Percentiles rank a stretch among this genome's conserved stretches.
phyloP scores from a whole-genome alignment of 2,113 vertebrate genomes.

The Rhineura floridana region DNA sequence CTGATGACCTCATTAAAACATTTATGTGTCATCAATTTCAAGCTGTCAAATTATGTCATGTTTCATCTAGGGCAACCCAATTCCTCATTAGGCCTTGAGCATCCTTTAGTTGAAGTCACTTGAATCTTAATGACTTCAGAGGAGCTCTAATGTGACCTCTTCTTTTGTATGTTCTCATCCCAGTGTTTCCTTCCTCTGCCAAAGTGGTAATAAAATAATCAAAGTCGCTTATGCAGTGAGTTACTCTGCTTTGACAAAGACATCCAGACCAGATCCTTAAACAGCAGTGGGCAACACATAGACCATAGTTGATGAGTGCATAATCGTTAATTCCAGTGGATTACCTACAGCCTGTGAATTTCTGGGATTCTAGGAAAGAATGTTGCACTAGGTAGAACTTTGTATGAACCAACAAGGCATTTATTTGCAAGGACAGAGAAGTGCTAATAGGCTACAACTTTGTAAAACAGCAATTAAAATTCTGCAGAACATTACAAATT shows the following conservation, averaged over 20 bases:
- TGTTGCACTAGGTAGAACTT: neutral
- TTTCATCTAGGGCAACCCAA: neutral
- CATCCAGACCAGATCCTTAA: neutral
- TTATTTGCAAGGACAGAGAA: too few relatives aligned
- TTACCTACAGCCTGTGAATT: neutral
- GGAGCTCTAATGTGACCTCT: neutral
- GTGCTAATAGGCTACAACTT: too few relatives aligned
- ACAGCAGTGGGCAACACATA: neutral
- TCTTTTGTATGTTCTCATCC: neutral
- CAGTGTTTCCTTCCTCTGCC: neutral
- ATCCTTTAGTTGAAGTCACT: neutral
- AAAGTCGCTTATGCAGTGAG: neutral
- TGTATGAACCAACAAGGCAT: neutral
- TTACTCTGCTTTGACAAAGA: neutral
- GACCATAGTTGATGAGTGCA: neutral
- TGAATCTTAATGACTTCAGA: neutral
- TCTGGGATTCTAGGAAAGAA: neutral
- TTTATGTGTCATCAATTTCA: neutral
- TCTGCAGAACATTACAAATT: too few relatives aligned
- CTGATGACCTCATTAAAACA: neutral
- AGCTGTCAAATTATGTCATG: constrained; percentile 7
- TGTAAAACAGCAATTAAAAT: too few relatives aligned
- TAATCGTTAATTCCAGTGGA: neutral
- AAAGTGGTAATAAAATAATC: neutral
- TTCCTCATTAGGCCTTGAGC: neutral